Percentiles rank a stretch among this genome's conserved stretches.
phyloP scores from a whole-genome alignment of 2,113 vertebrate genomes.

The Brienomyrus longianalis region DNA sequence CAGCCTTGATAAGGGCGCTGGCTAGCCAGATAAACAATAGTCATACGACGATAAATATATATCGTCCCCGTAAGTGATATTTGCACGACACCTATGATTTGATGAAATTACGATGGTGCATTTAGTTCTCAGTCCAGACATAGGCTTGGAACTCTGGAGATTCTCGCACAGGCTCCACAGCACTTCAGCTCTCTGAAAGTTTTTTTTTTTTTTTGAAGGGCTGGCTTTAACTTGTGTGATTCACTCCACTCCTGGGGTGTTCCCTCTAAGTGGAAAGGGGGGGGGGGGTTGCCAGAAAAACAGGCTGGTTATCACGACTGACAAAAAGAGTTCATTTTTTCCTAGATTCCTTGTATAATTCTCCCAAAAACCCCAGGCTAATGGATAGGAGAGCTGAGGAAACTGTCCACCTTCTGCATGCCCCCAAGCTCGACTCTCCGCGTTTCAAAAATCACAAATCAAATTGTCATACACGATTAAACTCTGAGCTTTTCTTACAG shows the following conservation, averaged over 20 bases:
- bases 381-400: not conserved
- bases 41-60: slow-evolving; percentile 15
- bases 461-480: not conserved
- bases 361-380: too few species aligned
- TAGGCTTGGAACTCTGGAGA: not conserved
- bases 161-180: not conserved
- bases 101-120: slow-evolving; percentile 5
- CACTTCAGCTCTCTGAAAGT: not conserved
- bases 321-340: not conserved
- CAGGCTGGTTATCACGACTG: not conserved
- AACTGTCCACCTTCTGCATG: not conserved
- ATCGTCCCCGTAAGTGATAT: slow-evolving; percentile 20
- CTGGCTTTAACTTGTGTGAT: not conserved
- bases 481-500: not conserved
- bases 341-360: not conserved
- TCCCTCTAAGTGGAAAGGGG: not conserved
- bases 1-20: not conserved
- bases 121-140: not conserved
- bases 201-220: not conserved
- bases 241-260: not conserved
- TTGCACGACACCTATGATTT: slow-evolving; percentile 13
- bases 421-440: not conserved
- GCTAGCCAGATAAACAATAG: slow-evolving; percentile 15
- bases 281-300: not conserved
- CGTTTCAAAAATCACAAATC: not conserved